Evolutionary conservation across 2,797 vertebrate genomes (phyloP).

Genomic region (Acrocephalus scirpaceus): DNA sequence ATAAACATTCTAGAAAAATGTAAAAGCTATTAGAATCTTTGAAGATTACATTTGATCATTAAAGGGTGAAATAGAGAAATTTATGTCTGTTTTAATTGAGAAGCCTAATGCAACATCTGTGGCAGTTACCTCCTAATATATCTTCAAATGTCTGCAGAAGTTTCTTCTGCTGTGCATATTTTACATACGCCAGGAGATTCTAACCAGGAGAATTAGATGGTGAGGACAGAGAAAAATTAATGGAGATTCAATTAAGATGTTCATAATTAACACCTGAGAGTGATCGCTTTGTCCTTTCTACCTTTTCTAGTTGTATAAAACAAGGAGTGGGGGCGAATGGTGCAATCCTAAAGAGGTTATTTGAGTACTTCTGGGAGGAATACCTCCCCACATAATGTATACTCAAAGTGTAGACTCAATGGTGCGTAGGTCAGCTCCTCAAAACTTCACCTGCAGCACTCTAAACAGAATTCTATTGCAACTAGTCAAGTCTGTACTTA

Average conservation of each 20-base stretch:
- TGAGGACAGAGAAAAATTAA: not conserved
- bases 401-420: not conserved
- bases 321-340: accelerated
- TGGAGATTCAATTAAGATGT: not conserved
- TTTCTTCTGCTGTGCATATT: not conserved
- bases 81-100: constrained; percentile 30
- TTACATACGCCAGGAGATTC: not conserved
- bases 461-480: not conserved
- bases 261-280: not conserved
- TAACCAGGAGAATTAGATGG: not conserved
- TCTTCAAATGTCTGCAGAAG: not conserved
- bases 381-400: not conserved
- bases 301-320: not conserved
- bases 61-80: constrained; percentile 38
- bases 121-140: not conserved
- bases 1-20: not conserved
- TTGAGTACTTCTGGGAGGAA: not conserved
- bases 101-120: constrained; percentile 5
- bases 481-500: not conserved
- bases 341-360: not conserved
- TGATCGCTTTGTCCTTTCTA: not conserved
- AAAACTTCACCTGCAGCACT: not conserved
- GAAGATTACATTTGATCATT: not conserved
- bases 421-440: not conserved
- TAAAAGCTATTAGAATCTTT: not conserved